These are phyloP conservation scores for Plutomurus gul DNA, from an alignment of 1,140 invertebrate genomes.

Conservation along the genomic window DNA sequence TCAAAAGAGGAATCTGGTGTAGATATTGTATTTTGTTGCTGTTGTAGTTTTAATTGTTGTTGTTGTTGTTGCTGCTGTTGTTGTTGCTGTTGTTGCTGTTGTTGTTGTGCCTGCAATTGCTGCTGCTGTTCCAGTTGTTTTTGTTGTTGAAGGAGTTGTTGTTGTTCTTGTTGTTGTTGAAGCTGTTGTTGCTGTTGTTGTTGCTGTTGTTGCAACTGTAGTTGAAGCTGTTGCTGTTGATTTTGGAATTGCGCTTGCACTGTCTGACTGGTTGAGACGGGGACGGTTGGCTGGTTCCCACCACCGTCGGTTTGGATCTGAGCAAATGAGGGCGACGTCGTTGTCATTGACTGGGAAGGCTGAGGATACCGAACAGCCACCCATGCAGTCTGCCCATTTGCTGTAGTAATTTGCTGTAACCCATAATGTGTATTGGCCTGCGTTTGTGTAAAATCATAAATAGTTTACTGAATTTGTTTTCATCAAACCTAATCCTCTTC, in stretches of 20 bases:
- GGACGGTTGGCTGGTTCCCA: not conserved
- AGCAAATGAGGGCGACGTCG: not conserved
- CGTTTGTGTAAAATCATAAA: not conserved
- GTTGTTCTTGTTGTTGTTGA: not conserved
- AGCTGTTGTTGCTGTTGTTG: slow-evolving; percentile 7
- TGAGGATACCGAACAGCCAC: slow-evolving; percentile 44
- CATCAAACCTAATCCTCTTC: not conserved
- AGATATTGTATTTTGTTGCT: not conserved
- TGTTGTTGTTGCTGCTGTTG: slow-evolving; percentile 9
- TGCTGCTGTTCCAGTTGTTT: not conserved
- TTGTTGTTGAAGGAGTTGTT: slow-evolving; percentile 1
- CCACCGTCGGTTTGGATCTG: not conserved
- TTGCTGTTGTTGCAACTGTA: slow-evolving; percentile 26
- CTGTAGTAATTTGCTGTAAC: slow-evolving; percentile 51
- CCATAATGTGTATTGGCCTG: slow-evolving; percentile 13
- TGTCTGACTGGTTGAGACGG: slow-evolving; percentile 19
- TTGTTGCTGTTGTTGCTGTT: slow-evolving; percentile 8
- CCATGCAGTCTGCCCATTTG: slow-evolving; percentile 45
- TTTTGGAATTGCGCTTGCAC: not conserved
- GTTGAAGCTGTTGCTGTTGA: slow-evolving; percentile 20
- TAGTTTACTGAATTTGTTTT: not conserved
- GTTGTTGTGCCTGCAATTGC: not conserved
- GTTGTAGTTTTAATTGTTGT: not conserved
- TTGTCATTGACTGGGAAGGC: slow-evolving; percentile 8
- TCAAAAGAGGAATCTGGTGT: not conserved